Evolutionary conservation across 2,113 vertebrate genomes (phyloP).

Genomic region (Donacobius atricapilla): DNA sequence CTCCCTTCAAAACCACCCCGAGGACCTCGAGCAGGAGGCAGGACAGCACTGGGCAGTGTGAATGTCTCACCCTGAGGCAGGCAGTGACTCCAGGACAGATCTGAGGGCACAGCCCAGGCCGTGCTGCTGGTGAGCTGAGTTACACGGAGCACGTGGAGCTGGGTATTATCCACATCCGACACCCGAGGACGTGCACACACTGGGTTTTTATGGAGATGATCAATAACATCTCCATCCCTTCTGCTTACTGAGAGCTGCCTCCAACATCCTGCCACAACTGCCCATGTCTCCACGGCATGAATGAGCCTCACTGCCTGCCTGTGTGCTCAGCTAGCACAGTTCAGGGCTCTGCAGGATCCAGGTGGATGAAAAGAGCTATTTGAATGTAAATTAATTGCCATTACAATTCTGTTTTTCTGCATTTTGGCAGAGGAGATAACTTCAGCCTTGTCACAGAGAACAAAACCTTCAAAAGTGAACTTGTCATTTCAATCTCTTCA

Average conservation of each 20-base stretch:
- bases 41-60: not conserved
- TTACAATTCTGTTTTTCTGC: slow-evolving; percentile 59
- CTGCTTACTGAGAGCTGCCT: not conserved
- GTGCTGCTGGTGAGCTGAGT: not conserved
- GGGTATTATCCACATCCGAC: not conserved
- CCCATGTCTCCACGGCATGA: not conserved
- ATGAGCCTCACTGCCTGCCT: not conserved
- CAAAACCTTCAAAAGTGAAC: slow-evolving; percentile 62
- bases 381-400: slow-evolving; percentile 63
- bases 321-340: not conserved
- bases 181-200: rapidly evolving
- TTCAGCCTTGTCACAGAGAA: slow-evolving; percentile 62
- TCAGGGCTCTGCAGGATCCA: slow-evolving; percentile 7
- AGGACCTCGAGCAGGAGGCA: not conserved
- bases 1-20: rapidly evolving
- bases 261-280: not conserved
- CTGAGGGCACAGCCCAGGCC: not conserved
- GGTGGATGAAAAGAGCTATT: slow-evolving; percentile 43
- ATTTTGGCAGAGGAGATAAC: slow-evolving; percentile 56
- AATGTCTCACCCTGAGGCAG: not conserved
- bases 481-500: slow-evolving; percentile 55
- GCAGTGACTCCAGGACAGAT: not conserved
- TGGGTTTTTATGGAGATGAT: not conserved
- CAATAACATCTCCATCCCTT: not conserved
- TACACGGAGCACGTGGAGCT: rapidly evolving